Conservation (phyloP, 1,140 invertebrate species). For the Pomacea maculata region DNA sequence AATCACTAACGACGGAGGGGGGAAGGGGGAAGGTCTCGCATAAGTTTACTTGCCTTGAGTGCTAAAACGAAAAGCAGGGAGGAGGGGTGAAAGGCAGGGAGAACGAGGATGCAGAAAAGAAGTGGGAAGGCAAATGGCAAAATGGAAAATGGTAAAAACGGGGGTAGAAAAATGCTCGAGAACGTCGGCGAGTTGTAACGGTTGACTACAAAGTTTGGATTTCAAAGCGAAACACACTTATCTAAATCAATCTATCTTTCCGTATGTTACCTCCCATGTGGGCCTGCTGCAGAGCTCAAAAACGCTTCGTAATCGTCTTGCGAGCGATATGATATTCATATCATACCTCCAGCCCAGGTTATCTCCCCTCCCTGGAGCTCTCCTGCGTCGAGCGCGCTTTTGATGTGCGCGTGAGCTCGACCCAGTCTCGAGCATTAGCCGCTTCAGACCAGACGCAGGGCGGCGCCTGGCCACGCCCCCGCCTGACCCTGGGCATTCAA, state of each 20-base stretch:
- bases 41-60: too few relatives aligned
- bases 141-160: too few relatives aligned
- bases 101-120: too few relatives aligned
- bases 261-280: neutral
- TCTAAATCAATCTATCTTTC: slow-evolving; percentile 19
- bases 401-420: slow-evolving; percentile 8
- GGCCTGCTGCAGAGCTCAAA: neutral
- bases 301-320: neutral
- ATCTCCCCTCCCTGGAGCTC: slow-evolving; percentile 15
- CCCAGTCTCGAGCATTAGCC: slow-evolving; percentile 5
- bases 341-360: neutral
- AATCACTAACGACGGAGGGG: too few relatives aligned
- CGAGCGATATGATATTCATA: slow-evolving; percentile 12
- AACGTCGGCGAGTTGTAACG: neutral
- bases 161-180: too few relatives aligned
- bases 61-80: too few relatives aligned
- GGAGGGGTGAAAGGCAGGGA: too few relatives aligned
- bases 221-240: slow-evolving; percentile 13
- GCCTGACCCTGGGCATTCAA: neutral
- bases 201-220: slow-evolving; percentile 13
- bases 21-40: too few relatives aligned
- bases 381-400: slow-evolving; percentile 16
- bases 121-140: too few relatives aligned
- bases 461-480: slow-evolving; percentile 9
- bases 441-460: neutral